Evolutionary conservation across 2,113 vertebrate species (phyloP), one percentile per base, ranked within the genome.

Genomic region (Gulo gulo): DNA sequence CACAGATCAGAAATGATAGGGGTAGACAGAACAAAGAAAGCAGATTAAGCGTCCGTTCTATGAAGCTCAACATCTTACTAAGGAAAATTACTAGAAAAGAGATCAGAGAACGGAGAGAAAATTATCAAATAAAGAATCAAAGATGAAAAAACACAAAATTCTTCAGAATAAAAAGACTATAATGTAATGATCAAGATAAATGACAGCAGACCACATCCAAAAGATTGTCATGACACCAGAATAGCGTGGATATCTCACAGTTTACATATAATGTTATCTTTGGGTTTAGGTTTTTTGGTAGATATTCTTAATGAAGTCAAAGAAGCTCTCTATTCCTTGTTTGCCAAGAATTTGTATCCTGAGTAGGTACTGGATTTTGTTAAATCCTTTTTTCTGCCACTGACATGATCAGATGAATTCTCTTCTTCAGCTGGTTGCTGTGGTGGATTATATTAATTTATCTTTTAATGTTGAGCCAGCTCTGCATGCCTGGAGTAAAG

Each of bases 121-220:
- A 69, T 42, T 36, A 55, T 45, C 80, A 96, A 52, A 83, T 73
- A 80, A 2, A 20, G n/a, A 87, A 94, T 36, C 7, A 88, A 85
- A 88, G 94, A 89, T 69, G 18, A 80, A 94, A 79, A 93, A 80
- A 74, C 16, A 76, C 5, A 59, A 87, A 79, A 63, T 57, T 61
- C 42, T 82, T 76, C 76, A 90, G 42, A 63, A 82, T 91, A 45
- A 69, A 97, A 84, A 82, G 23, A 45, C 55, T 63, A 47, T 34
- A 57, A 21, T 34, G 57, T 71, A 59, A 67, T 94, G 61, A 94
- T 78, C 39, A 95, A 91, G 81, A 95, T 65, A 91, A 95, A 97
- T 96, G 91, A 85, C 67, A 50, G 69, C 83, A 71, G 59, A 76
- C n/a, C 55, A 97, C 69, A 93, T 94, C 88, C 80, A 26, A 89